phyloP scores from a whole-genome alignment of 2,113 vertebrate genomes.

The Dicerorhinus sumatrensis region DNA sequence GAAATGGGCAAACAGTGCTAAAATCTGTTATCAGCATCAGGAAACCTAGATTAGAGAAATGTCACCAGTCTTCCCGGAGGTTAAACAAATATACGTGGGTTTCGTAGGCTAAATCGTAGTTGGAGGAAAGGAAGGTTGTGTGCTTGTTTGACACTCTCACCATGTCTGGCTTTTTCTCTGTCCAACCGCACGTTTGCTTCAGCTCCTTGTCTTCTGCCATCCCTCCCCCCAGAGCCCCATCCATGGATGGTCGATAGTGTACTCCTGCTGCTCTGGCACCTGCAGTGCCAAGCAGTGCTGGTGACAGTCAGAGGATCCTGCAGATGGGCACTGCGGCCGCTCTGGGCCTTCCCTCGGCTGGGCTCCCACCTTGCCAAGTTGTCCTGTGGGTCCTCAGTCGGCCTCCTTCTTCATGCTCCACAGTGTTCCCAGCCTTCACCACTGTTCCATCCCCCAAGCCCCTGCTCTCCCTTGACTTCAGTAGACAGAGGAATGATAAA shows the following conservation, averaged over 20 bases:
- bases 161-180: not conserved
- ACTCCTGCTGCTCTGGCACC: not conserved
- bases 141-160: not conserved
- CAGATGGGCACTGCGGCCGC: not conserved
- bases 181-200: not conserved
- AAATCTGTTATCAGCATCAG: not conserved
- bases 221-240: no score
- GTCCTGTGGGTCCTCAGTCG: not conserved
- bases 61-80: not conserved
- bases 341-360: not conserved
- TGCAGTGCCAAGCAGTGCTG: not conserved
- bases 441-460: not conserved
- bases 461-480: not conserved
- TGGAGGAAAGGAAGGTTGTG: not conserved
- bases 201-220: not conserved
- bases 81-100: not conserved
- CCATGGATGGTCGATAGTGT: rapidly evolving
- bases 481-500: not conserved
- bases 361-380: not conserved
- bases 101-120: not conserved
- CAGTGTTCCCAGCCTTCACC: not conserved
- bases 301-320: not conserved
- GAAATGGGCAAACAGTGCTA: not conserved
- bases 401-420: no score
- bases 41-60: not conserved